phyloP scores from a whole-genome alignment of 2,888 invertebrate genomes.

The Drosophila diplacantha region DNA sequence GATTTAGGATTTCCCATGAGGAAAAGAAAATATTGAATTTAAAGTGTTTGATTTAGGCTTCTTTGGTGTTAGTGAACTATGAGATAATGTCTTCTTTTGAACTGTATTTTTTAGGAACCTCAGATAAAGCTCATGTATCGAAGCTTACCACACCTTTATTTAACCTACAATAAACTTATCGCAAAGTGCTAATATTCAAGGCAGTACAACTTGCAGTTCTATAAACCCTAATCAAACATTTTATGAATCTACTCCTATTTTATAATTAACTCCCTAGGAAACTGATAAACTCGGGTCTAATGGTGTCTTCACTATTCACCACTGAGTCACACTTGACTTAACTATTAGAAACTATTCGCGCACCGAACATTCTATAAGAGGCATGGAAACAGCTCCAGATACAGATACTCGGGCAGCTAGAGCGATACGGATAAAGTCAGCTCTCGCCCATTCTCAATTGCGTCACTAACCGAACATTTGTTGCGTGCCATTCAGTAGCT shows the following conservation, averaged over 20 bases:
- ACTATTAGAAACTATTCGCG: background rate
- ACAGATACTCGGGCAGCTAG: constrained; percentile 6
- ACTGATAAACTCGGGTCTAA: background rate
- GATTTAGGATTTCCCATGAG: background rate
- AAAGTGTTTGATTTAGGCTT: background rate
- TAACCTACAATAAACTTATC: background rate
- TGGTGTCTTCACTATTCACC: constrained; percentile 9
- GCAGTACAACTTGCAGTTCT: background rate
- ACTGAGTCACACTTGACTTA: background rate
- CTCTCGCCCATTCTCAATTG: constrained; percentile 31
- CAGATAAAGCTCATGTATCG: background rate
- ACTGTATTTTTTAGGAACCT: background rate
- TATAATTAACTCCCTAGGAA: background rate
- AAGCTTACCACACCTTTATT: background rate
- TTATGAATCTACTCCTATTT: background rate
- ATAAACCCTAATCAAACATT: background rate
- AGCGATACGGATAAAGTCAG: constrained; percentile 8
- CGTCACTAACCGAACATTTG: constrained; percentile 61
- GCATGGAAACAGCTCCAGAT: constrained; percentile 6
- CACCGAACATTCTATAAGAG: constrained; percentile 8
- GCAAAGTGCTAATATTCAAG: background rate
- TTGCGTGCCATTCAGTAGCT: constrained; percentile 57
- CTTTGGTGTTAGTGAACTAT: background rate
- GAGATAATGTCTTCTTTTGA: too few relatives aligned
- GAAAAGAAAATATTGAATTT: background rate